A percentile compares a stretch with the other conserved stretches of the same genome.
Conservation (phyloP, 2,113 vertebrate species). For the Epinephelus cyanopodus region DNA sequence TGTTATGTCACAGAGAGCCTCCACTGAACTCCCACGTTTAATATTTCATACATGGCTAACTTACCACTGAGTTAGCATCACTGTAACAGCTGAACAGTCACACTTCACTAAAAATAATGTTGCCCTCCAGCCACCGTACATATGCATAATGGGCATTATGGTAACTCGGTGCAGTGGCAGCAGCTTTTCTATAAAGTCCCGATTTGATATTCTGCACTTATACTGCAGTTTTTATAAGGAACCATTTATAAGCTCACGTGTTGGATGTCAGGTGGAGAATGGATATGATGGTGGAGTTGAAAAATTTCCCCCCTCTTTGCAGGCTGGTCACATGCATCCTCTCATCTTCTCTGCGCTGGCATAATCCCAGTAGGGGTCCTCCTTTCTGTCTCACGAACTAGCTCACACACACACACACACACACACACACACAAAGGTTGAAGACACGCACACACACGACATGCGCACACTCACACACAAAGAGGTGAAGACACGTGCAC, state of each 20-base stretch:
- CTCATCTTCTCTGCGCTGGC: conserved; percentile 63
- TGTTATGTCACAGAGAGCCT: conserved; percentile 35
- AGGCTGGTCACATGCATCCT: conserved; percentile 73
- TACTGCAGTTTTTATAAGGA: conserved; percentile 4
- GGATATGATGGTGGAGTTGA: conserved; percentile 45
- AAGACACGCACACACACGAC: conserved; percentile 23
- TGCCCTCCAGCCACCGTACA: conserved; percentile 31
- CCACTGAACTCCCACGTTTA: conserved; percentile 50
- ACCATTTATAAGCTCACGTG: conserved; percentile 30
- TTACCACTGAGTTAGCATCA: conserved; percentile 23
- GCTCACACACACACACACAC: conserved; percentile 25
- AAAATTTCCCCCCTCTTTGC: conserved; percentile 61
- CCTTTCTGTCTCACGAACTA: conserved; percentile 42
- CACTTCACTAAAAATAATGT: conserved; percentile 46
- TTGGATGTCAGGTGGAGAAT: conserved; percentile 23
- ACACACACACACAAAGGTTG: conserved; percentile 28
- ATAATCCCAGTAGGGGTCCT: conserved; percentile 67
- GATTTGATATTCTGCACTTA: conserved; percentile 31
- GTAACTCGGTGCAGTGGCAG: conserved; percentile 29
- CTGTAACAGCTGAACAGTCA: conserved; percentile 37
- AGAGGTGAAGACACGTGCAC: conserved; percentile 24
- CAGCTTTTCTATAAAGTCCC: conserved; percentile 27
- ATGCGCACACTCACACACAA: conserved; percentile 15
- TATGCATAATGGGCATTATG: conserved; percentile 44
- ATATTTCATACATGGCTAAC: conserved; percentile 41